Conservation (phyloP, 2,888 invertebrate species). For the Amorpha juglandis region DNA sequence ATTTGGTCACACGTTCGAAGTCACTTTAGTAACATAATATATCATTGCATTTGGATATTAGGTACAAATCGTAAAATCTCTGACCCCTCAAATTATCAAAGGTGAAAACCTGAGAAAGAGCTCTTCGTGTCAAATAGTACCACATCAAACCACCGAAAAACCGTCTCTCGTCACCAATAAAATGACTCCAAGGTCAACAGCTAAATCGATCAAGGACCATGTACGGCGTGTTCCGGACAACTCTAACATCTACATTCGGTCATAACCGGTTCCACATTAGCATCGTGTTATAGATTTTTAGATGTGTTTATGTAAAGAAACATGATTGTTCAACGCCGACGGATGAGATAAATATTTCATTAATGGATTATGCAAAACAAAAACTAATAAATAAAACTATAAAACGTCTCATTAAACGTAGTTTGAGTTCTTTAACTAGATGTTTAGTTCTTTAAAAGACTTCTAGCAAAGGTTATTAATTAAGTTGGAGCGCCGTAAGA, state of each 20-base stretch:
- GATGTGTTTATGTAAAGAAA: neutral
- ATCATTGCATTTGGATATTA: too few species aligned
- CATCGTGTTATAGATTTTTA: constrained; percentile 14
- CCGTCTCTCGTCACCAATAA: neutral
- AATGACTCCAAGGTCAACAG: neutral
- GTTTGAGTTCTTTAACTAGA: neutral
- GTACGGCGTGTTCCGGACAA: constrained; percentile 1
- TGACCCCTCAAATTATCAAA: too few species aligned
- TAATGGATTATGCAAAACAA: neutral
- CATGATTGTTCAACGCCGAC: constrained; percentile 1
- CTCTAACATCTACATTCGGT: neutral
- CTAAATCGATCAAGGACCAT: constrained; percentile 17
- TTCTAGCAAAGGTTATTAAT: too few species aligned
- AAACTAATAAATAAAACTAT: constrained; percentile 3
- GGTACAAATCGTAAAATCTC: too few species aligned
- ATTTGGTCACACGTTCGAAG: too few species aligned
- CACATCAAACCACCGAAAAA: too few species aligned
- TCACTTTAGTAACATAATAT: too few species aligned
- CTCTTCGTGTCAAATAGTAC: neutral
- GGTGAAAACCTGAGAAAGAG: neutral
- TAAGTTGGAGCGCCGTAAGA: too few species aligned
- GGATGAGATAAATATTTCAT: neutral
- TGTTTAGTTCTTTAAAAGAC: too few species aligned
- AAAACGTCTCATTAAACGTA: neutral
- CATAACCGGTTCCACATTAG: constrained; percentile 4